Evolutionary conservation across 2,113 vertebrate species (phyloP), one percentile per base, ranked within the genome.

Genomic region (Cottus gobio): DNA sequence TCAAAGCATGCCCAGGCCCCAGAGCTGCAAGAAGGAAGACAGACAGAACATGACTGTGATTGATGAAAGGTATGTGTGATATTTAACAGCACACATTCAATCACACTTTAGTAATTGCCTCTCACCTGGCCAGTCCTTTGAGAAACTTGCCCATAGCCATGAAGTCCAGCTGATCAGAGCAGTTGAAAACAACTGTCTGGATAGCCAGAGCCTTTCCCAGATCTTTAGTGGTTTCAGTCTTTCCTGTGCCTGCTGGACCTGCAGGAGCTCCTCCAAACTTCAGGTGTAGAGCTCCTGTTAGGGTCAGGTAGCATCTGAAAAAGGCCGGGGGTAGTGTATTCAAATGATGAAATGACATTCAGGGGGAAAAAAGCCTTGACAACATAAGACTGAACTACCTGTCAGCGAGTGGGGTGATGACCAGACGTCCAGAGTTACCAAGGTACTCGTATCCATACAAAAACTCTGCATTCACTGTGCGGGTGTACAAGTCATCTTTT

Each of bases 1-100:
- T 99, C 97, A 4, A 98, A 98, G 89, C 97, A 98, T 66, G 96
- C 97, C 97, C 97, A 98, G 0, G 97, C 95, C 0, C 97, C 97
- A 36, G 97, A 94, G 62, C 97, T 99, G 77, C 1, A 67, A 54
- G 79, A 76, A 50, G 61, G 22, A 69, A 78, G 18, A 71, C 31
- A 66, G 69, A 70, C 31, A 82, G 30, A 30, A 30, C 8, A 65
- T 63, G 8, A 42, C 31, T 50, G 4, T 9, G 2, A 61, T 2
- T 26, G 10, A 37, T n/a, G 2, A 12, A 78, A 4, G 24, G 50
- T n/a, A n/a, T 37, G 15, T 71, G 3, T 30, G 4, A 50, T 11
- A 31, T 61, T 57, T 77, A 15, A 68, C 9, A 61, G 3, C 9
- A n/a, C 2, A 37, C 4, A 67, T 39, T 63, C 2, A 16, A n/a